Percentiles rank a stretch among this genome's conserved stretches.
Evolutionary conservation across 2,797 vertebrate species (phyloP).

Genomic region (Malacoctenus gilli): DNA sequence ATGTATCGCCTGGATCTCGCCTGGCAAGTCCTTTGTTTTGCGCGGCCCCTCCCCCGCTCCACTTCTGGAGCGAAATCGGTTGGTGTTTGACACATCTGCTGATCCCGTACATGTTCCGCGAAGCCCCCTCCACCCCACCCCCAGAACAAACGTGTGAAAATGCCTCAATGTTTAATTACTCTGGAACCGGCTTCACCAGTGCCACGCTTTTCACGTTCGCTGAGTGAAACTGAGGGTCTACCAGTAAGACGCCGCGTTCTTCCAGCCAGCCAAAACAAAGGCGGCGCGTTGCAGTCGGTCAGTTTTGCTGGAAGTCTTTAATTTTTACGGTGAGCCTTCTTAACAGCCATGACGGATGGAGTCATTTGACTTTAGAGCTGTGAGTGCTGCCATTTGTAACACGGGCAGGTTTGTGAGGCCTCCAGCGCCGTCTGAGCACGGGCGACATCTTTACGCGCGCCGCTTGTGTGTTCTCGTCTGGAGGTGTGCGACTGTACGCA

Average conservation of each 20-base stretch:
- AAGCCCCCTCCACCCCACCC: too few relatives aligned
- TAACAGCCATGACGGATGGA: slow-evolving; percentile 79
- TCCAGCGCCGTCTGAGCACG: slow-evolving; percentile 50
- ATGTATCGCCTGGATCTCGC: slow-evolving; percentile 9
- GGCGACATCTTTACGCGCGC: slow-evolving; percentile 46
- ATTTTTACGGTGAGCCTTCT: slow-evolving; percentile 72
- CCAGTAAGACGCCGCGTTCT: slow-evolving; percentile 54
- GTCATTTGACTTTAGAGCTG: slow-evolving; percentile 67
- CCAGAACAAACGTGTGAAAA: slow-evolving; percentile 37
- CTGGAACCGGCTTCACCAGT: slow-evolving; percentile 11
- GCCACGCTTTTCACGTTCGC: slow-evolving; percentile 39
- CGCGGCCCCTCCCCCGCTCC: slow-evolving; percentile 17
- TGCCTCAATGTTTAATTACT: slow-evolving; percentile 14
- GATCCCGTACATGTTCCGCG: slow-evolving; percentile 19
- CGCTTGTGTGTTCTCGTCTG: slow-evolving; percentile 43
- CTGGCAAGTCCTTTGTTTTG: slow-evolving; percentile 49
- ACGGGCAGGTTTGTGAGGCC: slow-evolving; percentile 51
- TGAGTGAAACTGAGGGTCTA: slow-evolving; percentile 55
- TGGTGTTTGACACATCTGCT: slow-evolving; percentile 37
- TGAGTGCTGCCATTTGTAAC: slow-evolving; percentile 65
- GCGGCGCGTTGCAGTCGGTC: slow-evolving; percentile 71
- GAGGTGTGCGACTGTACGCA: slow-evolving; percentile 14
- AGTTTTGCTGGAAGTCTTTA: slow-evolving; percentile 77
- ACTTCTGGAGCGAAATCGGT: slow-evolving; percentile 20
- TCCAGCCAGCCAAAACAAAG: slow-evolving; percentile 75